Evolutionary conservation across 2,797 vertebrate genomes (phyloP), one percentile per base, ranked within the genome.

Genomic region (Lates japonicus): DNA sequence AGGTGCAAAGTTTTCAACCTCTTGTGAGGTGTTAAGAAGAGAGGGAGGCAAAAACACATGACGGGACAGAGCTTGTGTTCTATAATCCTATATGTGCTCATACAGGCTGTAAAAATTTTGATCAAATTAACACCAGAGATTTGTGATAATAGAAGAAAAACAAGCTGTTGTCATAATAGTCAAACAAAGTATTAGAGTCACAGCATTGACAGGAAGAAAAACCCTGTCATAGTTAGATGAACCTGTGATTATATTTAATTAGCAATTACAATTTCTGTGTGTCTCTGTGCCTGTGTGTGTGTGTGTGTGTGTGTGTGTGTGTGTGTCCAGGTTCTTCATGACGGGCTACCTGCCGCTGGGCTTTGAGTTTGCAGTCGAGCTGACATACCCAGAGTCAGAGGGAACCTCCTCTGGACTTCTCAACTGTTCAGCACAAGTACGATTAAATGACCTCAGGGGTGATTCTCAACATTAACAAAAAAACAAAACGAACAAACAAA

Each of bases 301-400:
- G 9, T 61, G 12, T 71, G 29, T 52, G 1, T 79, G 14, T 69
- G 35, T 77, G 20, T 71, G 6, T 74, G 12, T 75, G 29, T 64
- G 22, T 65, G n/a, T 49, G 37, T 77, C 25, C 78, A 95, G 98
- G 75, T 98, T 99, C 94, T 99, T 98, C 88, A 99, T 99, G 98
- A 99, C 98, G 0, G 98, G 98, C 9, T 99, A 99, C 87, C 94
- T 99, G 64, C 98, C 98, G 0, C 88, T 99, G 72, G 98, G 98
- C 14, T 99, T 99, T 87, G 98, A 99, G 93, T 99, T 97, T 94
- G 98, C 97, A 0, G 98, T 95, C 0, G 98, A 99, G 87, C 88
- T 99, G 90, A 99, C 98, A 0, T 98, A 98, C 75, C 98, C 98
- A 1, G 98, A 99, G 88, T 98, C 96, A 0, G 98, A 99, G 86